These are phyloP conservation scores for Thryonomys swinderianus DNA, from an alignment of 2,113 vertebrate genomes.

Conservation along the genomic window DNA sequence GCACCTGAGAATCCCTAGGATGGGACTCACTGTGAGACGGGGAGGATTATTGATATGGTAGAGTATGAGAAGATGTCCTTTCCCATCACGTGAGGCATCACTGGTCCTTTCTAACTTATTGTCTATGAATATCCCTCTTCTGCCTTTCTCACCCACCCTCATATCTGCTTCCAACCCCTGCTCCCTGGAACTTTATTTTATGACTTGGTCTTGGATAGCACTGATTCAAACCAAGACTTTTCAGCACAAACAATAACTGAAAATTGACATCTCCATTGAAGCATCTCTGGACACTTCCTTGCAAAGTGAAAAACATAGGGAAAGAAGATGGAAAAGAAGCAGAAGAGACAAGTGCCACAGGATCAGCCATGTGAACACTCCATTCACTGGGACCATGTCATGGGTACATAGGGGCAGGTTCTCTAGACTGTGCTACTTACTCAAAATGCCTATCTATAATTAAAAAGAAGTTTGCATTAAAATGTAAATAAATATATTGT, in stretches of 20 bases:
- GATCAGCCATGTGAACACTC: accelerated
- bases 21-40: not conserved
- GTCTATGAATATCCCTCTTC: not conserved
- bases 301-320: not conserved
- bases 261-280: not conserved
- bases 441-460: not conserved
- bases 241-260: not conserved
- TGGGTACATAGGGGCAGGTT: not conserved
- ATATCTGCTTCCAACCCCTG: not conserved
- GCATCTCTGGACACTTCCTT: not conserved
- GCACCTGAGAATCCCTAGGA: no score
- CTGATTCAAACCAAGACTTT: not conserved
- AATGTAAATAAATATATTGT: not conserved
- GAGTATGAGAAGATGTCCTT: not conserved
- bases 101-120: not conserved
- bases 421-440: not conserved
- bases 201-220: not conserved
- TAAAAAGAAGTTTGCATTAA: not conserved
- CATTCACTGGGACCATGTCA: no score
- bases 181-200: not conserved
- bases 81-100: not conserved
- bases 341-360: not conserved
- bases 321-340: not conserved
- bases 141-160: not conserved
- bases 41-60: not conserved